Evolutionary conservation across 2,888 invertebrate genomes (phyloP).

Genomic region (Synergus itoensis): DNA sequence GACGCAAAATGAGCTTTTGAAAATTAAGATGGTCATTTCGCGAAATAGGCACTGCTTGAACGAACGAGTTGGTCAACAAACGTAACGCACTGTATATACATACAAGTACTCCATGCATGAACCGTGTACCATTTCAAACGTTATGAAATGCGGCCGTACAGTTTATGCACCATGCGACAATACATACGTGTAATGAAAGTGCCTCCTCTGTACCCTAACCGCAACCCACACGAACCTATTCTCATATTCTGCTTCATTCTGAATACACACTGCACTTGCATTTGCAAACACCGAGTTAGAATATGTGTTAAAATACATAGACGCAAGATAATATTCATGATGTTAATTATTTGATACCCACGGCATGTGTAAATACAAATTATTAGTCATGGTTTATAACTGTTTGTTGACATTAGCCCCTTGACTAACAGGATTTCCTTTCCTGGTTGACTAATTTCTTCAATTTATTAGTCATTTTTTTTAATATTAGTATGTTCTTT

Average conservation of each 20-base stretch:
- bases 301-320: conserved; percentile 36
- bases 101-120: conserved; percentile 32
- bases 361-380: conserved; percentile 22
- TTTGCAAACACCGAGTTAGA: conserved; percentile 34
- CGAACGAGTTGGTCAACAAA: conserved; percentile 41
- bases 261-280: conserved; percentile 17
- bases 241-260: conserved; percentile 31
- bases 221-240: conserved; percentile 38
- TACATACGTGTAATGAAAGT: conserved; percentile 35
- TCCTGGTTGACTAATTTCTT: not conserved
- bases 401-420: conserved; percentile 26
- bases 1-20: not conserved
- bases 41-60: not conserved
- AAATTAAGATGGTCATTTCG: conserved; percentile 11
- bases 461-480: not conserved
- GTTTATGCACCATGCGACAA: conserved; percentile 46
- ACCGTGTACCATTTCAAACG: conserved; percentile 45
- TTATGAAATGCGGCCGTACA: conserved; percentile 46
- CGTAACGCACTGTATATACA: conserved; percentile 17
- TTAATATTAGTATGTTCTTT: no score
- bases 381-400: conserved; percentile 22
- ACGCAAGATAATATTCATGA: conserved; percentile 26
- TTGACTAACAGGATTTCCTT: not conserved
- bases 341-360: conserved; percentile 36
- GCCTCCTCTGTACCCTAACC: conserved; percentile 25